Percentiles rank a stretch among this genome's conserved stretches.
Evolutionary conservation across 2,888 invertebrate genomes (phyloP).

Genomic region (Agelastica alni): DNA sequence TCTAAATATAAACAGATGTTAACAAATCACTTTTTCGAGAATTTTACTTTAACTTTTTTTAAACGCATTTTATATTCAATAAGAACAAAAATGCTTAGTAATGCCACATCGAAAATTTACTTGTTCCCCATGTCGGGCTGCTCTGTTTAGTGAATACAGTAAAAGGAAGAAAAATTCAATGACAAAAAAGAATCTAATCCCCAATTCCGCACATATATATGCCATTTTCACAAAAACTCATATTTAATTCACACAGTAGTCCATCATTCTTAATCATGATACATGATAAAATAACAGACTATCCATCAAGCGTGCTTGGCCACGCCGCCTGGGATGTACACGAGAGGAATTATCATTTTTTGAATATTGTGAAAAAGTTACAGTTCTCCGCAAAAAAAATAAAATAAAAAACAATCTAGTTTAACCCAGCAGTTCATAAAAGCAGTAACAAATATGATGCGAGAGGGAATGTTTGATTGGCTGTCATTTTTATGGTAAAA

Average conservation of each 20-base stretch:
- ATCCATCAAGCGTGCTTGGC: constrained; percentile 34
- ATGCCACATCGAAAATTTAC: no score
- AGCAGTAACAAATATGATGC: no score
- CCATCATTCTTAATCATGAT: constrained; percentile 41
- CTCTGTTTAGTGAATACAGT: not conserved
- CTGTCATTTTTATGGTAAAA: not conserved
- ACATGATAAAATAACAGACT: constrained; percentile 36
- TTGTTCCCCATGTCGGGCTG: no score
- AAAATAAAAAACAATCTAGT: not conserved
- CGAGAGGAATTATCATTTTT: constrained; percentile 49
- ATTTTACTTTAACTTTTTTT: no score
- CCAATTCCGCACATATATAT: not conserved
- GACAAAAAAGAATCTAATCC: constrained; percentile 11
- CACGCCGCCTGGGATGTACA: constrained; percentile 38
- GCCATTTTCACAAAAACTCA: constrained; percentile 23
- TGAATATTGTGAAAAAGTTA: constrained; percentile 48
- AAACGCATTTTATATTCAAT: no score
- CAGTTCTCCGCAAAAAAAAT: not conserved
- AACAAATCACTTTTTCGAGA: no score
- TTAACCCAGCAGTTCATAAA: not conserved
- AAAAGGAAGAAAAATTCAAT: not conserved
- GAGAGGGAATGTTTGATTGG: no score
- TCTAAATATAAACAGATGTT: no score
- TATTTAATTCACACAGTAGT: constrained; percentile 26
- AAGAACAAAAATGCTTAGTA: no score